Base-by-base conservation (phyloP, 2,888 invertebrate species). In the Oscheius sp. region DNA sequence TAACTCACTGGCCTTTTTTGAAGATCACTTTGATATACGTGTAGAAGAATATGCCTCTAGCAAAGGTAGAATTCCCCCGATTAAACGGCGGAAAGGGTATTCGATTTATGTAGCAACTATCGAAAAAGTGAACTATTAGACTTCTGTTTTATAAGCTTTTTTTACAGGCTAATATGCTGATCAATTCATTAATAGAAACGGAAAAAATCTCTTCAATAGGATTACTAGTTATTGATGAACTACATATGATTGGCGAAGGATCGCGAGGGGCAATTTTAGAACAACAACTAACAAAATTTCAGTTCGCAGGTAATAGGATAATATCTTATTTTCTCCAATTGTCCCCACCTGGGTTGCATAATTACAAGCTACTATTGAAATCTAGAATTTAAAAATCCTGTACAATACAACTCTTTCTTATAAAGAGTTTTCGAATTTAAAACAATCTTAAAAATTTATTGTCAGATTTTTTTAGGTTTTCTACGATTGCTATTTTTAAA, bases 21-120 rank as follows among this genome's bases (percentile, higher is more conserved):
- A 94, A 2, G 89, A 94, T 1, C 91, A 92, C 71, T 88, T 95
- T 70, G 91, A 92, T 71, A 96, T 97, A 86, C 88, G 94, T 72
- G 90, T 96, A 0, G 96, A 97, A 87, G 96, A 97, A 87, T 97
- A 96, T 89, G 95, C 96, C 0, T 94, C 91, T 0, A 92, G 92
- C 20, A 79, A 79, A 45, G 78, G 73, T 0, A 83, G 86, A 44
- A 91, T 92, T 85, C 92, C 94, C 45, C 95, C 95, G 0, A 91
- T 92, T 0, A 91, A 91, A 82, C 91, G 92, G 68, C 88, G 92
- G 12, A 89, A 91, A 26, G 44, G 67, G 3, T 92, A 91, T 78
- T 92, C 92, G 36, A 90, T 96, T 49, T 97, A 92, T 84, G 90
- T 97, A 47, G 94, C 94, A 1, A 97, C 97, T 0, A 94, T 96